A percentile compares a stretch with the other conserved stretches of the same genome.
phyloP scores from a whole-genome alignment of 2,113 vertebrate species.

The Elephas maximus region DNA sequence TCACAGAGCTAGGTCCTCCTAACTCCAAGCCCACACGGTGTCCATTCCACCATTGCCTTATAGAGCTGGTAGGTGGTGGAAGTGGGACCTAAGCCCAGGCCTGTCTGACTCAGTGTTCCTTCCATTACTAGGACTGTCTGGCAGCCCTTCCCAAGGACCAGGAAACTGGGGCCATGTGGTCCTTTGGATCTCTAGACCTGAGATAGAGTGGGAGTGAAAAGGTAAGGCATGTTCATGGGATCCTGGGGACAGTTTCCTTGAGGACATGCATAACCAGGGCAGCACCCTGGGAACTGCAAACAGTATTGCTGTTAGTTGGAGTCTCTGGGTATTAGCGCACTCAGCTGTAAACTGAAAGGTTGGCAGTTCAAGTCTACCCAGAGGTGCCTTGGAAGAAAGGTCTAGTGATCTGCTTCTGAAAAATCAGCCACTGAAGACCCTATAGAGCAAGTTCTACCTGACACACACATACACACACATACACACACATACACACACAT shows the following conservation, averaged over 20 bases:
- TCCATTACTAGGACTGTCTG: not conserved
- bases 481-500: no score
- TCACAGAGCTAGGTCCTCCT: not conserved
- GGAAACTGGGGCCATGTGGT: not conserved
- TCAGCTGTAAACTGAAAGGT: not conserved
- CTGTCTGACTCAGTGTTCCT: constrained; percentile 2
- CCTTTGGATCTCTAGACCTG: not conserved
- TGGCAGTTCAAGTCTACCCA: not conserved
- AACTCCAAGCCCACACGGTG: not conserved
- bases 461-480: not conserved
- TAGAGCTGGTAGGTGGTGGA: not conserved
- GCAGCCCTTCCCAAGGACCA: not conserved
- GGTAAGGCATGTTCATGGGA: not conserved
- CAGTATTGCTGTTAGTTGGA: not conserved
- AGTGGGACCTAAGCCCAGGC: not conserved
- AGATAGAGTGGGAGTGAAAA: not conserved
- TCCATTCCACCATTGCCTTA: not conserved
- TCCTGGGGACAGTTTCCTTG: not conserved
- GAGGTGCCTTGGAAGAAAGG: not conserved
- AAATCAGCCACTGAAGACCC: not conserved
- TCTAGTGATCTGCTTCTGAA: not conserved
- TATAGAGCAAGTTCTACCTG: not conserved
- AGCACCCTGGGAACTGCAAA: not conserved
- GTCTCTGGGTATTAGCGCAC: not conserved
- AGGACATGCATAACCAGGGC: not conserved